These are phyloP conservation scores for Itoplectis maculator DNA, from an alignment of 2,888 invertebrate species.

Conservation along the genomic window DNA sequence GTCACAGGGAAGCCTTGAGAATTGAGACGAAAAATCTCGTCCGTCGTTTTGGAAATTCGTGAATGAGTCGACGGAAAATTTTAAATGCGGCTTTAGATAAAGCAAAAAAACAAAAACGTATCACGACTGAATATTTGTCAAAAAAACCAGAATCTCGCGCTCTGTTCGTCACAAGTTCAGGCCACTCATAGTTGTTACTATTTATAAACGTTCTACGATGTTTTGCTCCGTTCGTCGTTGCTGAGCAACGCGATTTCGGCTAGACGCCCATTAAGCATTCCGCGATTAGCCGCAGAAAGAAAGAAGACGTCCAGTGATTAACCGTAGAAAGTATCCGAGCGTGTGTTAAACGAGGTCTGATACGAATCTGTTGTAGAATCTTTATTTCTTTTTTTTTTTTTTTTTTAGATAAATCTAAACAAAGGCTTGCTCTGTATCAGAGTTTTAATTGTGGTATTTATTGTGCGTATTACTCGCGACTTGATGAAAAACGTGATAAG, in stretches of 20 bases:
- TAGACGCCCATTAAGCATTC: slow-evolving; percentile 41
- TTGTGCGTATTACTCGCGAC: slow-evolving; percentile 65
- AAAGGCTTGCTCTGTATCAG: slow-evolving; percentile 80
- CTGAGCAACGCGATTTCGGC: slow-evolving; percentile 12
- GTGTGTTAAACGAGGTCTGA: slow-evolving; percentile 27
- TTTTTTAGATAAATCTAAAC: slow-evolving; percentile 67
- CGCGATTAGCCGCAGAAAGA: not conserved
- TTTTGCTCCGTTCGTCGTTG: slow-evolving; percentile 26
- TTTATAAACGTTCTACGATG: slow-evolving; percentile 39
- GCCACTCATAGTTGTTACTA: slow-evolving; percentile 39
- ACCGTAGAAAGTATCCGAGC: slow-evolving; percentile 28
- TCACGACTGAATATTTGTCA: slow-evolving; percentile 41
- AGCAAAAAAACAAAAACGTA: not conserved
- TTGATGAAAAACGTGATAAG: not conserved
- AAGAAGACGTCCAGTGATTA: slow-evolving; percentile 22
- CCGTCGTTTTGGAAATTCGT: slow-evolving; percentile 19
- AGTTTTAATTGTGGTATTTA: slow-evolving; percentile 78
- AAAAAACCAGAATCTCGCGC: slow-evolving; percentile 57
- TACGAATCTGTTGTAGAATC: slow-evolving; percentile 62
- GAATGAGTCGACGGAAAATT: slow-evolving; percentile 21
- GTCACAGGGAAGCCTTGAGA: slow-evolving; percentile 57
- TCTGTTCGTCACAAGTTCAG: slow-evolving; percentile 42
- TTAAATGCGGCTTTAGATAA: not conserved
- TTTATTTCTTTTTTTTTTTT: not conserved
- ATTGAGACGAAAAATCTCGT: slow-evolving; percentile 6